Conservation (phyloP, 2,113 vertebrate species). For the Xenopus laevis region DNA sequence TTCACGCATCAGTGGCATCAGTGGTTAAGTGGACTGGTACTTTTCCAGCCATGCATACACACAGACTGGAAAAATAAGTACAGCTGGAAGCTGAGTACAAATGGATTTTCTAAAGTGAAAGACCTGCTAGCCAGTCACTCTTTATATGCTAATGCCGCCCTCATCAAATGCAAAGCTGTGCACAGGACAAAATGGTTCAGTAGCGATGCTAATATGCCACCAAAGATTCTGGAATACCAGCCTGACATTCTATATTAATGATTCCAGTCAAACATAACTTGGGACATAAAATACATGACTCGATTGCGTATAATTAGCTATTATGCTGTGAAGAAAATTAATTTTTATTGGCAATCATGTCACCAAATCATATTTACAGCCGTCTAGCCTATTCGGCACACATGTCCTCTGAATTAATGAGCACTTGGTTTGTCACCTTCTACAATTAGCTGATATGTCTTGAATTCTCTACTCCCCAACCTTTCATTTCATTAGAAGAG, state of each 20-base stretch:
- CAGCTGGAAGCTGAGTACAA: not conserved
- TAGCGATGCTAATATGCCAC: constrained; percentile 10
- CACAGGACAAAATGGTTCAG: not conserved
- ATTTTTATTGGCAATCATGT: constrained; percentile 82
- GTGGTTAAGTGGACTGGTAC: not conserved
- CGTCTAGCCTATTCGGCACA: constrained; percentile 68
- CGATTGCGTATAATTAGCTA: constrained; percentile 83
- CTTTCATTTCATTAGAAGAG: constrained; percentile 40
- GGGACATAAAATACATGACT: constrained; percentile 66
- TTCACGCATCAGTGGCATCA: not conserved
- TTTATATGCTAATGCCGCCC: not conserved
- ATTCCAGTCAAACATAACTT: constrained; percentile 58
- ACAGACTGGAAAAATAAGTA: not conserved
- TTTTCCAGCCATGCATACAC: not conserved
- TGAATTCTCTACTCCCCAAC: constrained; percentile 7
- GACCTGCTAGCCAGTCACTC: not conserved
- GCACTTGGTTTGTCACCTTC: constrained; percentile 83
- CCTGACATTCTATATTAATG: constrained; percentile 47
- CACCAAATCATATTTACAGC: constrained; percentile 86
- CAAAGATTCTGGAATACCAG: constrained; percentile 9
- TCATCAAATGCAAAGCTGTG: not conserved
- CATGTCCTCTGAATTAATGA: constrained; percentile 77
- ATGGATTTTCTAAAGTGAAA: not conserved
- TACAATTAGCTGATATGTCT: constrained; percentile 79
- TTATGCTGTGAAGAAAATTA: constrained; percentile 85